A percentile compares a stretch with the other conserved stretches of the same genome.
phyloP scores from a whole-genome alignment of 92 coral and sea anemone genomes.

The Umimayanthus kanabou region DNA sequence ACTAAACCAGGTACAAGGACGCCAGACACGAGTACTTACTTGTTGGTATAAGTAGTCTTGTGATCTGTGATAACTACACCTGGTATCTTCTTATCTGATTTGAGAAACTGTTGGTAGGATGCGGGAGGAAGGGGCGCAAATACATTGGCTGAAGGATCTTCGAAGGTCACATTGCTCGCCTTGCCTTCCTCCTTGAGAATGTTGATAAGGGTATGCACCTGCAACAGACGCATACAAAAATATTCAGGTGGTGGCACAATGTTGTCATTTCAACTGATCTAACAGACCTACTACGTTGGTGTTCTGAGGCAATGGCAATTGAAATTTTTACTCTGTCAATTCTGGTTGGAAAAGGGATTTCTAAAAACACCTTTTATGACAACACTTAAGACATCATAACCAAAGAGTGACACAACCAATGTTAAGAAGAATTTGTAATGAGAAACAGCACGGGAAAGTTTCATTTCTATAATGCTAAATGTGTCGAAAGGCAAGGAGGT shows the following conservation, averaged over 20 bases:
- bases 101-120: slow-evolving; percentile 89
- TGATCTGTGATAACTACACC: slow-evolving; percentile 95
- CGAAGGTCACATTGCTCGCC: slow-evolving; percentile 42
- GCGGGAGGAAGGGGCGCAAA: slow-evolving; percentile 88
- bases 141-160: slow-evolving; percentile 45
- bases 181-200: slow-evolving; percentile 52
- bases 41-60: slow-evolving; percentile 61
- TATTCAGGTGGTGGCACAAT: not conserved
- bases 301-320: no score
- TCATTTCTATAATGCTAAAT: no score
- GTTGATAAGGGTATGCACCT: slow-evolving; percentile 60
- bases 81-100: slow-evolving; percentile 53
- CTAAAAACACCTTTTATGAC: no score
- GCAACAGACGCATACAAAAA: not conserved
- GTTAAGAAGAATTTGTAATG: no score
- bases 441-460: no score
- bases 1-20: not conserved
- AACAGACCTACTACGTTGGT: no score
- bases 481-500: no score
- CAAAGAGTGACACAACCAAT: no score
- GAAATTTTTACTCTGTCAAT: no score
- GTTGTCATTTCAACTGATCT: not conserved
- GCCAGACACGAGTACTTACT: slow-evolving; percentile 60
- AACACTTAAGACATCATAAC: no score
- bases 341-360: no score